Evolutionary conservation across 1,140 invertebrate species (phyloP), one percentile per base, ranked within the genome.

Genomic region (Artemia franciscana): DNA sequence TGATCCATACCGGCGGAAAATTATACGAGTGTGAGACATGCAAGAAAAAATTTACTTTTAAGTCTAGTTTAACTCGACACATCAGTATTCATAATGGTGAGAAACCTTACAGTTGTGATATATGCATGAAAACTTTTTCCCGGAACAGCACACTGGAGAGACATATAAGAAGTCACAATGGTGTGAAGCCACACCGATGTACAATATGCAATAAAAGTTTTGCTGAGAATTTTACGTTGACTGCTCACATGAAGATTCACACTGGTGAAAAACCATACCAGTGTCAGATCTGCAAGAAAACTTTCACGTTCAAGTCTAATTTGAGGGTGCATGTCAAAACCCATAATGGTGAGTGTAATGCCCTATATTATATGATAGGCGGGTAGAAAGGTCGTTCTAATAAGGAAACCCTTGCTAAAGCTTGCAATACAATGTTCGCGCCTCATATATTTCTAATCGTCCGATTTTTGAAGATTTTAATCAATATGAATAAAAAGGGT

Each of bases 1-100:
- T 95, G 58, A 98, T 98, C 66, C 96, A 99, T 74, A 98, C 95
- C 1, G 96, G 96, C 1, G 93, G 98, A 72, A 98, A 98, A 72
- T 95, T 95, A 60, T 99, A 98, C 77, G 76, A 78, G 3, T 98
- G 95, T 70, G 77, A 83, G 25, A 81, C 93, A 4, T 98, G 93
- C 74, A 87, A 88, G 25, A 98, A 98, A 73, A 80, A 86, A 60
- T 99, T 98, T 78, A 95, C 91, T 0, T 78, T 95, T 28, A 94
- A 93, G 0, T 96, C 91, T 77, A 85, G 94, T 0, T 84, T 87
- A 64, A 89, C 92, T 72, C 94, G 94, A 67, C 93, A 97, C 70
- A 80, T 97, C 66, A 78, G 95, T 24, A 93, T 90, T 3, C 95
- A 98, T 76, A 98, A 93, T 0, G 95, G 95, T 0, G 93, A 98